These are phyloP conservation scores for Phylloscopus whistleri DNA, from an alignment of 2,113 vertebrate genomes.

Conservation along the genomic window DNA sequence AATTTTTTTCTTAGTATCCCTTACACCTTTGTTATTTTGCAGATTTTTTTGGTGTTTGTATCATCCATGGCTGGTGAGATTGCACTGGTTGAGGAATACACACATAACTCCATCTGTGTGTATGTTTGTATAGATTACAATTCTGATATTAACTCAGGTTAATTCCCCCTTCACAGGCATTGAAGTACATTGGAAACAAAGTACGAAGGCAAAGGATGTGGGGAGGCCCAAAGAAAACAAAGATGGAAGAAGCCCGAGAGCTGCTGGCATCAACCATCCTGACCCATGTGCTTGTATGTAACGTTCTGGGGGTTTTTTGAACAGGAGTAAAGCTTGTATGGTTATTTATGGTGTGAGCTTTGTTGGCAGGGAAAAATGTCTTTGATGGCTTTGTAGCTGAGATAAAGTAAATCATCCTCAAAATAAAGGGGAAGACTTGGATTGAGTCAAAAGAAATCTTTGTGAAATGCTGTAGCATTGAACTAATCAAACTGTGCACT, in stretches of 20 bases:
- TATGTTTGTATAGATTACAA: neutral
- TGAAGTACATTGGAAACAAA: constrained; percentile 97
- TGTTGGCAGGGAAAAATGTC: neutral
- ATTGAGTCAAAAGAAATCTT: neutral
- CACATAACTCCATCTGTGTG: accelerated
- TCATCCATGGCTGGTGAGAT: neutral
- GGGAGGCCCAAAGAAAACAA: constrained; percentile 97
- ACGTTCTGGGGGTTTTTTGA: neutral
- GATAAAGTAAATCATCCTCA: neutral
- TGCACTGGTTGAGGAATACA: neutral
- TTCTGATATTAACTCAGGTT: neutral
- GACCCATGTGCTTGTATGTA: constrained; percentile 89
- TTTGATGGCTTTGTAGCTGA: neutral
- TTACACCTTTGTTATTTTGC: neutral
- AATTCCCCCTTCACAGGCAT: constrained; percentile 74
- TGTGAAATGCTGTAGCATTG: neutral
- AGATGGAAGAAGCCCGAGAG: constrained; percentile 97
- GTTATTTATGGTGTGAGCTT: neutral
- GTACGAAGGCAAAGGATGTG: constrained; percentile 96
- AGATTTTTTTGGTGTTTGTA: neutral
- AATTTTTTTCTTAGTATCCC: neutral
- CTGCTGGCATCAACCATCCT: constrained; percentile 93
- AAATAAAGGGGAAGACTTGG: neutral
- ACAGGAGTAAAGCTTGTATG: neutral
- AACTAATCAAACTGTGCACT: neutral